Conservation (phyloP, 2,888 invertebrate genomes). For the Cephus runcator region DNA sequence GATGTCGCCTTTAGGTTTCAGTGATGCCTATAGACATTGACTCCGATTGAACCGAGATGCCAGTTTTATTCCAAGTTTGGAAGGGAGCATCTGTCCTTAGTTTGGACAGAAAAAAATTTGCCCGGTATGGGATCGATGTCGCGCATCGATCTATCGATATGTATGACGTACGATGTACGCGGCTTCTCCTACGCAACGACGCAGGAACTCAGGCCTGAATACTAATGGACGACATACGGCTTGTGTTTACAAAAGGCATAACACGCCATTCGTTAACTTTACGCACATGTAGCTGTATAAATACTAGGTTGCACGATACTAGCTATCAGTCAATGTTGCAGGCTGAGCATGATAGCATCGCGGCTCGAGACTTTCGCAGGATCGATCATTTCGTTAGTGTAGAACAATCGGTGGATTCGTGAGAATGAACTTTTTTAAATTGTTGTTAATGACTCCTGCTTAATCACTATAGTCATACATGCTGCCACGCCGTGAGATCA, state of each 20-base stretch:
- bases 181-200: not conserved
- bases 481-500: not conserved
- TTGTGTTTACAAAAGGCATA: conserved; percentile 14
- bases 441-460: not conserved
- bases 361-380: not conserved
- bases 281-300: not conserved
- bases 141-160: not conserved
- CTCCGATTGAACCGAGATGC: too few species aligned
- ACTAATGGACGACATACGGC: conserved; percentile 16
- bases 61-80: not conserved
- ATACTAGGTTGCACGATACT: not conserved
- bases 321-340: not conserved
- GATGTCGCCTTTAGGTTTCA: not conserved
- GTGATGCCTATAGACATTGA: too few species aligned
- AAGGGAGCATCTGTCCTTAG: too few species aligned
- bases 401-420: not conserved
- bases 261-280: not conserved
- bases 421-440: not conserved
- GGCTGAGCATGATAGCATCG: not conserved
- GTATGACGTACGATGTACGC: not conserved
- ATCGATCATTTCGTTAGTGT: not conserved
- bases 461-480: too few species aligned
- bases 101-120: not conserved
- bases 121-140: not conserved
- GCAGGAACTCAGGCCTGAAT: not conserved